Evolutionary conservation across 1,140 invertebrate species (phyloP).

Genomic region (Oryctes rhinoceros): DNA sequence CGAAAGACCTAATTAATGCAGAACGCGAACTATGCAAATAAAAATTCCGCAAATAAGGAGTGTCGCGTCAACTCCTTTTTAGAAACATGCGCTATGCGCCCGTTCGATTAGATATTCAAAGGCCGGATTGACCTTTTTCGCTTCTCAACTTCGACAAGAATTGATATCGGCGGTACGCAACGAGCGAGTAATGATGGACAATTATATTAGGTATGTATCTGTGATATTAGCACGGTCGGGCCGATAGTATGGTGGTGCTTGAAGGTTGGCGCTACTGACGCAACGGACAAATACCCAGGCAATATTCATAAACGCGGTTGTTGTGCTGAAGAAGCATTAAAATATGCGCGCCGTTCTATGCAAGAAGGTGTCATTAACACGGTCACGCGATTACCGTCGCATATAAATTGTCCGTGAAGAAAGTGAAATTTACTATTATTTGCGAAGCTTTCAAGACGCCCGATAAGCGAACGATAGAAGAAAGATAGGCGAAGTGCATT

Average conservation of each 20-base stretch:
- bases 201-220: conserved; percentile 9
- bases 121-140: conserved; percentile 9
- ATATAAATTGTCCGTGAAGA: neutral
- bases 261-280: neutral
- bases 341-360: neutral
- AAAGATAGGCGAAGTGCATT: too few relatives aligned
- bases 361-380: neutral
- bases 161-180: neutral
- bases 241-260: conserved; percentile 1
- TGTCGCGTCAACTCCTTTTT: neutral
- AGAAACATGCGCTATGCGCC: neutral
- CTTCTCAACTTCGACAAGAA: neutral
- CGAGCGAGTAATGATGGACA: neutral
- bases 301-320: neutral
- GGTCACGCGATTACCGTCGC: too few relatives aligned
- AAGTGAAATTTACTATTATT: neutral
- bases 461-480: too few relatives aligned
- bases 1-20: conserved; percentile 16
- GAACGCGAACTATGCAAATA: conserved; percentile 18
- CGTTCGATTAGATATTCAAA: conserved; percentile 16
- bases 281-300: neutral
- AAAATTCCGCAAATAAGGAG: conserved; percentile 34
- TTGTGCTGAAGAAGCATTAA: neutral
- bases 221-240: neutral
- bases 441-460: too few relatives aligned